Evolutionary conservation across 2,113 vertebrate species (phyloP), one percentile per base, ranked within the genome.

Genomic region (Seriola quinqueradiata): DNA sequence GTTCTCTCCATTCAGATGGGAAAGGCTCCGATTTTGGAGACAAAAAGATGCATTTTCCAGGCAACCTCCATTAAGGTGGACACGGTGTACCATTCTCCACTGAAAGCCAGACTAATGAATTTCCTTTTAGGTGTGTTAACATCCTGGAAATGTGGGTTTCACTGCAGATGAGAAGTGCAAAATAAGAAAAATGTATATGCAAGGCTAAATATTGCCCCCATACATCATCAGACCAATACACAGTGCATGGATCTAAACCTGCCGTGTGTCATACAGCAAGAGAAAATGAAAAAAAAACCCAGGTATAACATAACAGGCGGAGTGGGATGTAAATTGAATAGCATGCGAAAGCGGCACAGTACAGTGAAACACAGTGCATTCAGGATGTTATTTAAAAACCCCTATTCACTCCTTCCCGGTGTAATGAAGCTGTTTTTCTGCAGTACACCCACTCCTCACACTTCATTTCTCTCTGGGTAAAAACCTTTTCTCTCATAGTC

Each of bases 371-470:
- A 6, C 9, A 8, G 42, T n/a, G 65, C 75, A 52, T 71, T 81
- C 38, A 61, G 66, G 77, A 52, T 71, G 77, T 81, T 86, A 79
- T 87, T 85, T 77, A 84, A 85, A 78, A 87, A 55, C 7, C 28
- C 21, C 72, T 28, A 50, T 77, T 81, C 48, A 48, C 10, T 72
- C 40, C 21, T 16, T 75, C 50, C 32, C 1, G 52, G 16, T 58
- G 68, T 80, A 89, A 89, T 83, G 69, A 85, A 44, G 67, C 72
- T 46, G 70, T 81, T 83, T 85, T 44, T 60, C 42, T 76, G 75
- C 66, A 10, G 32, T 0, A 75, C 72, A 60, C 74, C 28, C 78
- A 83, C 80, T 59, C 70, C 80, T 12, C 70, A 38, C 81, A 64
- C 80, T 86, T 73, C 86, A 78, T 77, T 71, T 87, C 73, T 42